Conservation (phyloP, 2,113 vertebrate genomes). For the Sinocyclocheilus grahami region DNA sequence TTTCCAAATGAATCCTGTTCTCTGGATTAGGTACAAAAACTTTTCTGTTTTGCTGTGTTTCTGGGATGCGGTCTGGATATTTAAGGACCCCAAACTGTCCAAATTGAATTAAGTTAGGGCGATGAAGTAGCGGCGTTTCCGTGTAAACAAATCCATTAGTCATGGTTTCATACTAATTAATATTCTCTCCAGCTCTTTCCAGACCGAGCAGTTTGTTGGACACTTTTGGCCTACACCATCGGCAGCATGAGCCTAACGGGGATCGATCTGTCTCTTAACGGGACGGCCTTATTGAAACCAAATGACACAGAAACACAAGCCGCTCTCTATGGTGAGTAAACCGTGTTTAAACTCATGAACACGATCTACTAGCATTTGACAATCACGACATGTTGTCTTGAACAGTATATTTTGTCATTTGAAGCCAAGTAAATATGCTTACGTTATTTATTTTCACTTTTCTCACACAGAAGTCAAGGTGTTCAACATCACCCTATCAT, state of each 20-base stretch:
- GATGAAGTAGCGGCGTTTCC: conserved; percentile 58
- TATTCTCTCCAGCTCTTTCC: neutral
- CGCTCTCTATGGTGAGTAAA: conserved; percentile 57
- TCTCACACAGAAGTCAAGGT: conserved; percentile 66
- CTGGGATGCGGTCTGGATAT: neutral
- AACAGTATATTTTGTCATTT: too few species aligned
- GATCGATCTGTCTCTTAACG: conserved; percentile 56
- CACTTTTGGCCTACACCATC: conserved; percentile 54
- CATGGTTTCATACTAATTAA: conserved; percentile 59
- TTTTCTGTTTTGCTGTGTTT: neutral
- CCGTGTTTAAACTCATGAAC: neutral
- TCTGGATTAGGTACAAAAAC: neutral
- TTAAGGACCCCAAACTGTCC: neutral
- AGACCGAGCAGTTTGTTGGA: neutral
- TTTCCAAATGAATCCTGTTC: neutral
- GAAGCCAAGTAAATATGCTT: neutral
- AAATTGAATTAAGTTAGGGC: conserved; percentile 36
- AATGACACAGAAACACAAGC: conserved; percentile 50
- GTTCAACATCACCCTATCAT: conserved; percentile 66
- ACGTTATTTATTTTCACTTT: neutral
- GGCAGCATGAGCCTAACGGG: conserved; percentile 62
- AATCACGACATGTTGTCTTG: too few species aligned
- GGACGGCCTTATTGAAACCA: conserved; percentile 52
- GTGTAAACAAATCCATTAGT: conserved; percentile 65
- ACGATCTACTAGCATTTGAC: neutral